These are phyloP conservation scores for Sinelater perroti DNA, from an alignment of 2,888 invertebrate species.

Conservation along the genomic window DNA sequence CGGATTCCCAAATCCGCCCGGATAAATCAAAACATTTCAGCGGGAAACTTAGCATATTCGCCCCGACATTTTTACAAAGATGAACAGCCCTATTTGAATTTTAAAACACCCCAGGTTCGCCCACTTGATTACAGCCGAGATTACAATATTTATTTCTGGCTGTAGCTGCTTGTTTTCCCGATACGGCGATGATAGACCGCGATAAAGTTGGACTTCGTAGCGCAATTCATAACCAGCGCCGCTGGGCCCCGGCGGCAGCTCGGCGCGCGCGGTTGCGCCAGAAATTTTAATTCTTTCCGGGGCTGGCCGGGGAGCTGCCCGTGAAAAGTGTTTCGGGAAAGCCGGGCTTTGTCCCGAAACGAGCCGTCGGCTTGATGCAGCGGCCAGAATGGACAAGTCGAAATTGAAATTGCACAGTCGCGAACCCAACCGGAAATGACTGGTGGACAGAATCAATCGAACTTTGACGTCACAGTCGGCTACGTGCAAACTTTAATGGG, in stretches of 20 bases:
- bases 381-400: slow-evolving; percentile 45
- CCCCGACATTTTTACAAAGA: slow-evolving; percentile 51
- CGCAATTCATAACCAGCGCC: slow-evolving; percentile 14
- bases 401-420: slow-evolving; percentile 51
- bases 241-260: too few relatives aligned
- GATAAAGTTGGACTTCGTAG: slow-evolving; percentile 13
- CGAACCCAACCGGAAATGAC: slow-evolving; percentile 56
- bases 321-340: too few relatives aligned
- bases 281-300: too few relatives aligned
- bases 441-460: slow-evolving; percentile 58
- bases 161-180: slow-evolving; percentile 32
- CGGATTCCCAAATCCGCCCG: slow-evolving; percentile 21
- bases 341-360: background rate
- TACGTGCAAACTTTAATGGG: slow-evolving; percentile 55
- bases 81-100: slow-evolving; percentile 52
- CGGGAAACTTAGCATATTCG: slow-evolving; percentile 44
- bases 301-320: too few relatives aligned
- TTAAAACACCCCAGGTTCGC: slow-evolving; percentile 48
- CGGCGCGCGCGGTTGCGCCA: too few relatives aligned
- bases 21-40: slow-evolving; percentile 41
- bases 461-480: slow-evolving; percentile 52
- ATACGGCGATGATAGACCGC: slow-evolving; percentile 23
- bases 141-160: slow-evolving; percentile 49
- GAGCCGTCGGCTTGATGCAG: background rate
- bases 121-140: slow-evolving; percentile 49